Percentiles rank a stretch among this genome's conserved stretches.
Conservation (phyloP, 2,797 vertebrate species). For the Petrocephalus schoutedeni region DNA sequence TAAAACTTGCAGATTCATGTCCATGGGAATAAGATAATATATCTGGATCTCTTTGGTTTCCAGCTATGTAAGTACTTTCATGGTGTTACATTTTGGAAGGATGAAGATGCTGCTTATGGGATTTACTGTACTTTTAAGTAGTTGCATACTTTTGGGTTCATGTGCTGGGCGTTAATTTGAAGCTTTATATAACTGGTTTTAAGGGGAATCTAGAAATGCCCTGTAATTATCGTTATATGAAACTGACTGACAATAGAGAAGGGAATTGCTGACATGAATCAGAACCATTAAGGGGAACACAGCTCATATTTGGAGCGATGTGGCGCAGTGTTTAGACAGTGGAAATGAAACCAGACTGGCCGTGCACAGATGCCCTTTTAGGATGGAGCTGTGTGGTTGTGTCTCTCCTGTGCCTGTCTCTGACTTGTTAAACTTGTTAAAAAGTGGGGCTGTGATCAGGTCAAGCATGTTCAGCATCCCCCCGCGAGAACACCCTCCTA, state of each 20-base stretch:
- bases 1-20: not conserved
- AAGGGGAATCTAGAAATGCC: not conserved
- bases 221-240: not conserved
- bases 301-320: not conserved
- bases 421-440: not conserved
- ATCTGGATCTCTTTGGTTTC: not conserved
- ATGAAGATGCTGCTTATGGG: not conserved
- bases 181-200: not conserved
- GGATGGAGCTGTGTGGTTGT: not conserved
- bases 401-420: not conserved
- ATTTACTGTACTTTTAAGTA: not conserved
- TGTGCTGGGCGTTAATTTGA: not conserved
- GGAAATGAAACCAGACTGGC: not conserved
- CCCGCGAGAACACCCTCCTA: not conserved
- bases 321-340: not conserved
- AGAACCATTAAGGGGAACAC: not conserved
- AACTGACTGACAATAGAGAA: not conserved
- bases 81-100: not conserved
- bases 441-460: not conserved
- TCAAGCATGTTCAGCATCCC: not conserved
- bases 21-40: not conserved
- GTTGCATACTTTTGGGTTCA: not conserved
- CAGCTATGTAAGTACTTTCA: not conserved
- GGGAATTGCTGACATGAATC: not conserved
- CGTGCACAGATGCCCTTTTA: not conserved